Conservation (phyloP, 1,140 invertebrate species). For the Brachionus koreanus region DNA sequence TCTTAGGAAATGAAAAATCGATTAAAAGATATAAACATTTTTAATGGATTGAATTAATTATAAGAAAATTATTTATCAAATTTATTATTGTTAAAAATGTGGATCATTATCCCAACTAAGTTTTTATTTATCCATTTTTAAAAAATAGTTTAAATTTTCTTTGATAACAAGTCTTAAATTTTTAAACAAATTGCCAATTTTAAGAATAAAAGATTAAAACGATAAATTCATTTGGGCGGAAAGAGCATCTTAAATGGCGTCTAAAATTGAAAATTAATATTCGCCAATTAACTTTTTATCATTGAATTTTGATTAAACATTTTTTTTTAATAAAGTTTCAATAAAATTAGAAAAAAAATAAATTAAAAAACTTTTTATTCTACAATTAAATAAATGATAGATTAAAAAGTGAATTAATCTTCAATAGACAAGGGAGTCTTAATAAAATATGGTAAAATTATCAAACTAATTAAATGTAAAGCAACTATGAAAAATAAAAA, state of each 20-base stretch:
- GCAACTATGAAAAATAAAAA: slow-evolving; percentile 25
- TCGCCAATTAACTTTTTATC: not conserved
- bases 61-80: not conserved
- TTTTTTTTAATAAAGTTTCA: not conserved
- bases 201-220: too few relatives aligned
- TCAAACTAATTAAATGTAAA: slow-evolving; percentile 9
- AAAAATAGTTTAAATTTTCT: not conserved
- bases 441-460: slow-evolving; percentile 38
- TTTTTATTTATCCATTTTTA: not conserved
- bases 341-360: not conserved
- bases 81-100: not conserved
- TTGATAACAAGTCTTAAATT: too few relatives aligned
- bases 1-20: not conserved
- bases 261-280: too few relatives aligned
- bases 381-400: not conserved
- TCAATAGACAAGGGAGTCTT: slow-evolving; percentile 21
- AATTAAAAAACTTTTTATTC: not conserved
- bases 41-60: not conserved
- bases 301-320: not conserved
- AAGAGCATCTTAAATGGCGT: too few relatives aligned
- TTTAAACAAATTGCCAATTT: too few relatives aligned
- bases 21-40: not conserved
- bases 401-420: not conserved
- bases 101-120: not conserved
- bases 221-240: too few relatives aligned